phyloP scores from a whole-genome alignment of 2,113 vertebrate genomes.

The Aphyosemion australe region DNA sequence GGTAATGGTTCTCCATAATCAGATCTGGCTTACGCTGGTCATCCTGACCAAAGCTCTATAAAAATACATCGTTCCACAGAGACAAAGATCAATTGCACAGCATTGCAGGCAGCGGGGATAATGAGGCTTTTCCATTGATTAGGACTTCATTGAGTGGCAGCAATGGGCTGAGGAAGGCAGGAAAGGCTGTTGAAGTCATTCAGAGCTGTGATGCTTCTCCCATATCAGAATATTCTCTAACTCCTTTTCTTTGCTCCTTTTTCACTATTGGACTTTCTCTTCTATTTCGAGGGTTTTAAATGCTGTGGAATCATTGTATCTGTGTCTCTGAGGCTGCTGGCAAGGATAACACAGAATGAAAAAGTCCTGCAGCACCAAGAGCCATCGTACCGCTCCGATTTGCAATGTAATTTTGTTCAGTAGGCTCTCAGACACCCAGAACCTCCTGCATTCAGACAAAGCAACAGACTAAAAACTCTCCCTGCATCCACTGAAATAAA shows the following conservation, averaged over 20 bases:
- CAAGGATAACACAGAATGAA: conserved; percentile 47
- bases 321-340: conserved; percentile 12
- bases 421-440: conserved; percentile 13
- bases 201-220: conserved; percentile 12
- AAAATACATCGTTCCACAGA: conserved; percentile 53
- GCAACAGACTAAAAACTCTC: neutral
- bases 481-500: conserved; percentile 19
- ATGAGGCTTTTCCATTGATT: conserved; percentile 77
- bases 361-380: conserved; percentile 17
- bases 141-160: conserved; percentile 74
- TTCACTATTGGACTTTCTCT: neutral
- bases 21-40: neutral
- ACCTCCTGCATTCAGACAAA: conserved; percentile 25
- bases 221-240: conserved; percentile 1
- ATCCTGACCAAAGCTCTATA: conserved; percentile 32
- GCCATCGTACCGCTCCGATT: conserved; percentile 57
- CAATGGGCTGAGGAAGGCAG: conserved; percentile 44
- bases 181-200: conserved; percentile 17
- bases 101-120: conserved; percentile 65
- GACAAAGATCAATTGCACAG: conserved; percentile 65
- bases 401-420: conserved; percentile 55
- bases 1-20: conserved; percentile 7
- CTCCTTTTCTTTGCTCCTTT: conserved; percentile 19
- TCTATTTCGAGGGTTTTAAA: conserved; percentile 5
- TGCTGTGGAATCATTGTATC: conserved; percentile 13